Percentiles rank a stretch among this genome's conserved stretches.
phyloP scores from a whole-genome alignment of 2,113 vertebrate species.

The Potamarius usumacintae region DNA sequence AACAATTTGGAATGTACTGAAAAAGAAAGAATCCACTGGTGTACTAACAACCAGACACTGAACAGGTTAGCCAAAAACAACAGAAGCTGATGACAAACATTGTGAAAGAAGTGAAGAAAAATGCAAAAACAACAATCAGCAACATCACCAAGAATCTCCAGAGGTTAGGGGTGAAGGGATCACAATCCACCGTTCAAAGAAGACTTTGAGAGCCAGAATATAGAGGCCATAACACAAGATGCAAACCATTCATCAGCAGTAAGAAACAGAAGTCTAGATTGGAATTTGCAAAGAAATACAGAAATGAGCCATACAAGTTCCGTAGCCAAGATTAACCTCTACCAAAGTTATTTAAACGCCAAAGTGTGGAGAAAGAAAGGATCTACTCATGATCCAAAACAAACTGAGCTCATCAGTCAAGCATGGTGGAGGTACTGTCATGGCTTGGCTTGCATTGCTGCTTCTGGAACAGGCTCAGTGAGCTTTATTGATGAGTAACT shows the following conservation, averaged over 20 bases:
- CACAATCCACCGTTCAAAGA: background rate
- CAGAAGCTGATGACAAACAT: background rate
- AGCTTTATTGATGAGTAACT: too few species aligned
- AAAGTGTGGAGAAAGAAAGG: too few species aligned
- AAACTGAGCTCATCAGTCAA: too few species aligned
- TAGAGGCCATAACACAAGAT: background rate
- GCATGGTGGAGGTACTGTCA: too few species aligned
- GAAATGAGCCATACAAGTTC: too few species aligned
- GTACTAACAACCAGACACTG: background rate
- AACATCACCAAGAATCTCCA: background rate
- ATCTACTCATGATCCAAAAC: too few species aligned
- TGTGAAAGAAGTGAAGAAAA: background rate
- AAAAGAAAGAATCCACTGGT: too few species aligned
- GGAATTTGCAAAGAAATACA: background rate
- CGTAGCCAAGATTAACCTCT: too few species aligned
- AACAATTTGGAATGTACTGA: background rate
- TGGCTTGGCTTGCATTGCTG: too few species aligned
- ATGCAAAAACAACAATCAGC: background rate
- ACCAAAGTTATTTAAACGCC: too few species aligned
- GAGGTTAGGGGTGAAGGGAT: background rate
- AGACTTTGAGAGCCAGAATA: background rate
- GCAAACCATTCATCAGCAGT: background rate
- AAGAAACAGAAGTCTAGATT: background rate
- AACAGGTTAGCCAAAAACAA: background rate
- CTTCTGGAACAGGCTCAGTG: too few species aligned